phyloP scores from a whole-genome alignment of 2,888 invertebrate species.

The Amblyjoppa proteus region DNA sequence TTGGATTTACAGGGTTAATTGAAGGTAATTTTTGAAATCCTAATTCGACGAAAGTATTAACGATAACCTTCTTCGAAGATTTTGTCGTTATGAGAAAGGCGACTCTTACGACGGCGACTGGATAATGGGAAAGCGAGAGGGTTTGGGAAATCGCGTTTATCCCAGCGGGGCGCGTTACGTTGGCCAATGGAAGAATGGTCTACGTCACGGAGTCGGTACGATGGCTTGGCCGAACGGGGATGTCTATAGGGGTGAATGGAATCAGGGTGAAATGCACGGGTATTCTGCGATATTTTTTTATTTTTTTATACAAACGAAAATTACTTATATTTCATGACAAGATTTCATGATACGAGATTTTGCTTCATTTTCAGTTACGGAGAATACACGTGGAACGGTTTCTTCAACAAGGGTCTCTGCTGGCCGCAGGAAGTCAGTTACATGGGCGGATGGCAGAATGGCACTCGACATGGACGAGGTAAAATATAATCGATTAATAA shows the following conservation, averaged over 20 bases:
- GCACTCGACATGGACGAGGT: slow-evolving; percentile 86
- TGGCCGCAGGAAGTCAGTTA: slow-evolving; percentile 86
- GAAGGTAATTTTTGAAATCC: neutral
- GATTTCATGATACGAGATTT: neutral
- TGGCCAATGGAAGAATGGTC: slow-evolving; percentile 86
- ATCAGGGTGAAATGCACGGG: slow-evolving; percentile 87
- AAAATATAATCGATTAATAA: slow-evolving; percentile 55
- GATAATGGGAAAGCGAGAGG: slow-evolving; percentile 84
- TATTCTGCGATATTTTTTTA: slow-evolving; percentile 35
- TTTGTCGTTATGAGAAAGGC: slow-evolving; percentile 76
- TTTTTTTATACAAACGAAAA: too few species aligned
- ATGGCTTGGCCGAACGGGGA: slow-evolving; percentile 88
- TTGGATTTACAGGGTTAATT: neutral
- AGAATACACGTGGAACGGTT: slow-evolving; percentile 87
- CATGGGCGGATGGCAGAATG: slow-evolving; percentile 87
- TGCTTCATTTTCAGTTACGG: slow-evolving; percentile 82
- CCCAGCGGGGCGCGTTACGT: slow-evolving; percentile 86
- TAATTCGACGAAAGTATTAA: neutral
- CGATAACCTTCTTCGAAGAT: slow-evolving; percentile 61
- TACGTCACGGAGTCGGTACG: slow-evolving; percentile 87
- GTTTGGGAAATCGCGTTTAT: slow-evolving; percentile 87
- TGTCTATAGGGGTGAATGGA: slow-evolving; percentile 88
- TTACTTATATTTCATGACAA: too few species aligned
- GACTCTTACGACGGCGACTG: slow-evolving; percentile 85
- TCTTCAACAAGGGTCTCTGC: slow-evolving; percentile 86